Percentiles rank a stretch among this genome's conserved stretches.
These are phyloP conservation scores for Diploptera punctata DNA, from an alignment of 2,888 invertebrate species.

Conservation along the genomic window DNA sequence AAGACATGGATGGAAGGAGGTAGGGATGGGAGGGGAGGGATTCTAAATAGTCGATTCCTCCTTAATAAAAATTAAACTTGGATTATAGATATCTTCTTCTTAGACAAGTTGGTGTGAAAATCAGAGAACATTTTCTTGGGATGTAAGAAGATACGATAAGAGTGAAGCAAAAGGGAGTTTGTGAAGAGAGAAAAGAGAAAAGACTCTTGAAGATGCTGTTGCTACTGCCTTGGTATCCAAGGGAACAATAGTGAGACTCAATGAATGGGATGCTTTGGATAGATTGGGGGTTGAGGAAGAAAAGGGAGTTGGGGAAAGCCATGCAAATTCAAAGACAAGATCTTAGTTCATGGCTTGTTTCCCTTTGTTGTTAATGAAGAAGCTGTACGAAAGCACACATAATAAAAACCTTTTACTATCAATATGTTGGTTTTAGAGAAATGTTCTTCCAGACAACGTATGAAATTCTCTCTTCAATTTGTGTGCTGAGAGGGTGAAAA, in stretches of 20 bases:
- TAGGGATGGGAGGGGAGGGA: neutral
- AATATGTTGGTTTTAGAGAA: neutral
- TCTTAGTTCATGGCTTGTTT: slow-evolving; percentile 1
- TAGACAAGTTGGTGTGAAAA: too few relatives aligned
- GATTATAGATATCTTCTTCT: too few relatives aligned
- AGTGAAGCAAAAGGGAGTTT: too few relatives aligned
- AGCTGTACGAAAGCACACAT: neutral
- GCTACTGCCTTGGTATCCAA: neutral
- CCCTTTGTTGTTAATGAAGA: neutral
- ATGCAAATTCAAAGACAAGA: neutral
- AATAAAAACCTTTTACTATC: neutral
- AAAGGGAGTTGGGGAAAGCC: neutral
- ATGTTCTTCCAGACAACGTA: neutral
- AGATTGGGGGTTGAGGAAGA: neutral
- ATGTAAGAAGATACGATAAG: too few relatives aligned
- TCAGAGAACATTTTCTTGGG: too few relatives aligned
- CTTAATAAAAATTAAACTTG: neutral
- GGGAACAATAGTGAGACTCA: neutral
- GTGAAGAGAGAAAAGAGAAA: neutral
- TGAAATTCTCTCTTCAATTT: neutral
- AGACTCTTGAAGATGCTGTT: neutral
- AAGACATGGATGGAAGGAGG: neutral
- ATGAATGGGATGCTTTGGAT: neutral
- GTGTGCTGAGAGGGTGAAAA: neutral
- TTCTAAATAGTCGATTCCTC: neutral